Conservation (phyloP, 2,888 invertebrate genomes). For the Torymus texanus region DNA sequence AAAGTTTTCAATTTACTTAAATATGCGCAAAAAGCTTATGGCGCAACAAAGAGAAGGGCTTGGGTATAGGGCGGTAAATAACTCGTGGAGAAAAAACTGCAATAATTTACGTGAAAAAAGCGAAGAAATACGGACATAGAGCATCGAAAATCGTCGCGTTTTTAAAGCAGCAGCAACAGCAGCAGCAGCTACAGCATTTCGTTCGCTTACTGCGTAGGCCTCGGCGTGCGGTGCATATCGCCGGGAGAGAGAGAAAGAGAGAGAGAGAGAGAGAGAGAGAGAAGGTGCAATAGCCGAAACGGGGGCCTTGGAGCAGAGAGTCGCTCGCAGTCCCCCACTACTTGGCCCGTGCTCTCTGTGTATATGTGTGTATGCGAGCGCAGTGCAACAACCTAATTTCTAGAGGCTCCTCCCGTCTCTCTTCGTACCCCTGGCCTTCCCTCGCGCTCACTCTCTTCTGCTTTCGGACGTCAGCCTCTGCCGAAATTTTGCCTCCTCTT, state of each 20-base stretch:
- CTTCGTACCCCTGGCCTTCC: slow-evolving; percentile 26
- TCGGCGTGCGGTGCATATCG: neutral
- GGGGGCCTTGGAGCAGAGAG: slow-evolving; percentile 72
- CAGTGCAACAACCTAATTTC: slow-evolving; percentile 76
- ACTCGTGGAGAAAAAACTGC: too few species aligned
- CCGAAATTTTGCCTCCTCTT: slow-evolving; percentile 52
- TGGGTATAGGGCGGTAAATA: too few species aligned
- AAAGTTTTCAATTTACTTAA: too few species aligned
- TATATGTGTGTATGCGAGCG: slow-evolving; percentile 50
- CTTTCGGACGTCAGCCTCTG: slow-evolving; percentile 34
- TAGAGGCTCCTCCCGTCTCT: slow-evolving; percentile 66
- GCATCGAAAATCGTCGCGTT: neutral
- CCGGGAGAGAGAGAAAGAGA: neutral
- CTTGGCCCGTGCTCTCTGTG: slow-evolving; percentile 59
- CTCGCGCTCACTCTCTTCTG: slow-evolving; percentile 26
- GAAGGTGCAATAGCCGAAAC: slow-evolving; percentile 59
- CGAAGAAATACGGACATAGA: neutral
- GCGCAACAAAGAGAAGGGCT: too few species aligned
- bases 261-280: slow-evolving; percentile 57
- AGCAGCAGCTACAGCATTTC: too few species aligned
- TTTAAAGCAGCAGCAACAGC: neutral
- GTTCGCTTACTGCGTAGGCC: neutral
- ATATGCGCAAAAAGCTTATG: too few species aligned
- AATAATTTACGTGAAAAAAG: slow-evolving; percentile 11
- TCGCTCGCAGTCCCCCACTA: slow-evolving; percentile 51